Evolutionary conservation across 2,797 vertebrate genomes (phyloP), one percentile per base, ranked within the genome.

Genomic region (Coregonus sp.): DNA sequence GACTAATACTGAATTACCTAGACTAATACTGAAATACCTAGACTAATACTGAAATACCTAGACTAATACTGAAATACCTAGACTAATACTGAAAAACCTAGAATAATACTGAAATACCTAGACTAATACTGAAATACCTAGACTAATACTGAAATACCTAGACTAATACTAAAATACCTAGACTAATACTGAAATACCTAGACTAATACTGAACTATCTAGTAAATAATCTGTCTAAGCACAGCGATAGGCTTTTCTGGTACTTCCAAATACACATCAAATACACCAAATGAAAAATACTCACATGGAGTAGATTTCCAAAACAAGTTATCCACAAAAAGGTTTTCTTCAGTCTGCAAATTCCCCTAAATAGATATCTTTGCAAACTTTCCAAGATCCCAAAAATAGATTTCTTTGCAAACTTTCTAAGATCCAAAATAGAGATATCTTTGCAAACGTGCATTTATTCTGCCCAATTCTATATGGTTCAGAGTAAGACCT

Each of bases 401-500:
- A 25, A 63, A 29, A 63, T 1, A 63, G n/a, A 11, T 25, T 25
- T 63, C 9, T 51, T 77, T 14, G 14, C 20, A 54, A 63, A 56
- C 51, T 63, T 25, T 37, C 65, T 68, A 80, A 78, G 70, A 20
- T 61, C 5, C n/a, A 29, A 70, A 71, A 63, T 6, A 2, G 35
- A 70, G 4, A 47, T 47, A 47, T 47, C 40, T 47, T 47, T 9
- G 6, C 40, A 47, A 20, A 29, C 65, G 56, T 68, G 74, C 75
- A 84, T 74, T 71, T 66, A 85, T 78, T 81, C 29, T 68, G 79
- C 82, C 85, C 83, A 83, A 5, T 78, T 81, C 9, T 84, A 84
- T 69, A 79, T 77, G 61, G 63, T 76, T 90, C 50, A 52, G 50
- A 31, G 70, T 50, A 70, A 78, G 80, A 92, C 89, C 91, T 90